A percentile compares a stretch with the other conserved stretches of the same genome.
These are phyloP conservation scores for Brienomyrus longianalis DNA, from an alignment of 2,113 vertebrate species.

Conservation along the genomic window DNA sequence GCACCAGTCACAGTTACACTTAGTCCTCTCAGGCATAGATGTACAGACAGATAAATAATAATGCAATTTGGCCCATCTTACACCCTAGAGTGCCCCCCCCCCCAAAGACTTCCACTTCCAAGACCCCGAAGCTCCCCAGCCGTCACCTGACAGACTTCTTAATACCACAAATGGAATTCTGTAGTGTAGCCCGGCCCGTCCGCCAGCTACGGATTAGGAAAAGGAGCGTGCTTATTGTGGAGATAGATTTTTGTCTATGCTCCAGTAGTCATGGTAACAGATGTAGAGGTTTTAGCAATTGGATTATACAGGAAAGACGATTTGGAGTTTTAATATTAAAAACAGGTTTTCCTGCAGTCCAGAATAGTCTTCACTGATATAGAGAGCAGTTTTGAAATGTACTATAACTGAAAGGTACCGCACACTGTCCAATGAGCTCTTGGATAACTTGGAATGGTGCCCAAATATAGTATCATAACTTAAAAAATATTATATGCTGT, in stretches of 20 bases:
- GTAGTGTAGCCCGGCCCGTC: neutral
- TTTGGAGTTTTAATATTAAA: slow-evolving; percentile 12
- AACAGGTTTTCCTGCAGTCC: neutral
- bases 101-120: neutral
- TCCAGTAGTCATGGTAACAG: slow-evolving; percentile 19
- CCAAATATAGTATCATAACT: neutral
- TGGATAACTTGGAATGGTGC: neutral
- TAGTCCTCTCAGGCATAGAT: neutral
- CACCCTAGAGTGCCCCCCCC: neutral
- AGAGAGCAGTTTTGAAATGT: neutral
- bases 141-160: neutral
- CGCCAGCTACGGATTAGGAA: neutral
- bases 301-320: slow-evolving; percentile 12
- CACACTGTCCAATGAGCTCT: neutral
- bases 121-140: neutral
- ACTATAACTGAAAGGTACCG: neutral
- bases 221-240: neutral
- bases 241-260: slow-evolving; percentile 3
- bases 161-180: neutral
- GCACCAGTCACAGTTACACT: neutral
- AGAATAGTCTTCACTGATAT: neutral
- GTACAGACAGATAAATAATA: neutral
- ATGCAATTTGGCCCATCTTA: neutral
- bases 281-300: neutral
- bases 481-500: neutral